Evolutionary conservation across 2,113 vertebrate genomes (phyloP), one percentile per base, ranked within the genome.

Genomic region (Azemiops feae): DNA sequence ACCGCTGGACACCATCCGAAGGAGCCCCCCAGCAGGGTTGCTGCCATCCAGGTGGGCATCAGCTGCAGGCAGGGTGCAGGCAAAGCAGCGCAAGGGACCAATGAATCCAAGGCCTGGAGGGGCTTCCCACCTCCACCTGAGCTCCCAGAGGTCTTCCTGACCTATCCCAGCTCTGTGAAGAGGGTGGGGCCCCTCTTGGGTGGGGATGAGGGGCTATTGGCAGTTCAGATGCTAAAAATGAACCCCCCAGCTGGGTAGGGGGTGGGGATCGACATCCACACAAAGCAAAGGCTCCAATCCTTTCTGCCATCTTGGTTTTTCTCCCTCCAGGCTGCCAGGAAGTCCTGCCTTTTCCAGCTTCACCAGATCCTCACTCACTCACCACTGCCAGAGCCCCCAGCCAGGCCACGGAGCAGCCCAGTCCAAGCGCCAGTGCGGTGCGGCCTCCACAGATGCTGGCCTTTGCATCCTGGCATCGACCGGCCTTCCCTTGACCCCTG

Each of bases 371-470:
- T 22, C 96, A 97, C 92, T 91, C 95, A 85, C 39, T 98, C 74
- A 97, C 97, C 91, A 98, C 98, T 0, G 91, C 96, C 5, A 96
- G 95, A 18, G 97, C 97, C 8, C 97, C 98, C 0, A 98, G 96
- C 54, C 96, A 97, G 94, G 92, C 97, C 88, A 94, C 96, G 0
- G 96, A 97, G 2, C 95, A 94, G 43, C 94, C 92, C 25, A 4
- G 18, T 14, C 8, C 20, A 95, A 95, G 6, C 1, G 96, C 97
- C 93, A 30, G n/a, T 39, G 95, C 97, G 9, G 96, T 96, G 14
- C 98, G 98, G 94, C 97, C 98, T 39, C 99, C 98, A 89, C 99
- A 98, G 96, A 99, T 98, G 0, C 96, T 99, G 92, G 98, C 98
- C 96, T 99, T 99, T 2, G 98, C 98, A 5, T 98, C 98, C 0